Evolutionary conservation across 1,140 invertebrate species (phyloP).

Genomic region (Drosophila bipectinata): DNA sequence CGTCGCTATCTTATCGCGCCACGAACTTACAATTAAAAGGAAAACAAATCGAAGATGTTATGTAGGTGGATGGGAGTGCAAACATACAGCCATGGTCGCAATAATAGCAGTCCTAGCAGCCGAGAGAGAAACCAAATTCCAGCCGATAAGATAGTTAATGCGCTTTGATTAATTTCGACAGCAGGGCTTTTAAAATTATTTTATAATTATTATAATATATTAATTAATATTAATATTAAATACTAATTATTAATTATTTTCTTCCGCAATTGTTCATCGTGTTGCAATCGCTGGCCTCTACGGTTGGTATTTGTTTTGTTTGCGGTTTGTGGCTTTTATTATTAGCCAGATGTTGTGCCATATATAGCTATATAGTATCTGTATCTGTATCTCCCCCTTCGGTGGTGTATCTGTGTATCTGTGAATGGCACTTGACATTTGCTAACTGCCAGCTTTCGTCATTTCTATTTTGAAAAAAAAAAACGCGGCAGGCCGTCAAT

Average conservation of each 20-base stretch:
- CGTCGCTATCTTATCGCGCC: constrained; percentile 56
- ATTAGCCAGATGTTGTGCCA: constrained; percentile 34
- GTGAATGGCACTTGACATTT: constrained; percentile 70
- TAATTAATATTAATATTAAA: no score
- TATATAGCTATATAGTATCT: background rate
- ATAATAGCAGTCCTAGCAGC: background rate
- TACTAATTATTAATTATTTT: background rate
- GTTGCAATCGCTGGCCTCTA: no score
- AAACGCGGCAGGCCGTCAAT: constrained; percentile 8
- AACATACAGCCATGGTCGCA: background rate
- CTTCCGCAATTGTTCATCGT: no score
- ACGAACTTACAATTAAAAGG: constrained; percentile 49
- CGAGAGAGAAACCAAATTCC: background rate
- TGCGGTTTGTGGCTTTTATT: constrained; percentile 11
- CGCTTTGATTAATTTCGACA: no score
- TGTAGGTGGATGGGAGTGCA: background rate
- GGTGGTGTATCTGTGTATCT: background rate
- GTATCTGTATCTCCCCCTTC: background rate
- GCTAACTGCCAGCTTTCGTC: constrained; percentile 50
- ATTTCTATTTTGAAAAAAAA: constrained; percentile 67
- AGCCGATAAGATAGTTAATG: background rate
- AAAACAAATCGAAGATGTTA: constrained; percentile 41
- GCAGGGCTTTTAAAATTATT: no score
- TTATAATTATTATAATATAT: no score
- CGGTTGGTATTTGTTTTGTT: constrained; percentile 21